Evolutionary conservation across 2,797 vertebrate species (phyloP).

Genomic region (Taeniopygia guttata): DNA sequence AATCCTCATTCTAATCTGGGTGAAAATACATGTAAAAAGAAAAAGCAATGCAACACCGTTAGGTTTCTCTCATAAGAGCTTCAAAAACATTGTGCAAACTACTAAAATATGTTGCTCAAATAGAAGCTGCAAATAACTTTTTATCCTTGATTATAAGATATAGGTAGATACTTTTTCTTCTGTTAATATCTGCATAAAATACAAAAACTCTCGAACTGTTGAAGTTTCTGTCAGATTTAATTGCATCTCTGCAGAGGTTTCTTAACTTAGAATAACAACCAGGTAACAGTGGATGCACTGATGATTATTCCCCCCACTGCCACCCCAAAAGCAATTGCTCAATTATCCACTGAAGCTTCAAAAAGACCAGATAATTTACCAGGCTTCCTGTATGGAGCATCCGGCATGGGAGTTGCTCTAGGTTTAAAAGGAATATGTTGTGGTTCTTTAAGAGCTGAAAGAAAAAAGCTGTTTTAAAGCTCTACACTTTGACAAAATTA

Average conservation of each 20-base stretch:
- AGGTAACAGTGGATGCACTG: neutral
- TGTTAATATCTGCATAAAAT: neutral
- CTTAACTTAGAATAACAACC: neutral
- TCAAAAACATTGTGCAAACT: neutral
- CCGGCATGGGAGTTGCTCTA: constrained; percentile 59
- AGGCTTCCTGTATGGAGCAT: constrained; percentile 43
- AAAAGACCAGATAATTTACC: constrained; percentile 70
- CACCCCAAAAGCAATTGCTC: neutral
- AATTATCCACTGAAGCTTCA: neutral
- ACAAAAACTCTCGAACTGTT: neutral
- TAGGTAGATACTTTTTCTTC: neutral
- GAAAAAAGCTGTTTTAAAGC: constrained; percentile 33
- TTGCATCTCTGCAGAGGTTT: neutral
- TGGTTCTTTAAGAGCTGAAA: constrained; percentile 73
- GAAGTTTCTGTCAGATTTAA: neutral
- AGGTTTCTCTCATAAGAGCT: neutral
- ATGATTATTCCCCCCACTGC: neutral
- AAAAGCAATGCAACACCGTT: neutral
- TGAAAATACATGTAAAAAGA: neutral
- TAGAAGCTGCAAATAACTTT: neutral
- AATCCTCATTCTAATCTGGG: neutral
- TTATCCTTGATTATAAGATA: neutral
- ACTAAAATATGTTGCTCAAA: neutral
- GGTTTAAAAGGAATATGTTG: constrained; percentile 47
- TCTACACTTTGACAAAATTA: neutral